These are phyloP conservation scores for Rhynchophorus ferrugineus DNA, from an alignment of 1,140 invertebrate genomes.

Conservation along the genomic window DNA sequence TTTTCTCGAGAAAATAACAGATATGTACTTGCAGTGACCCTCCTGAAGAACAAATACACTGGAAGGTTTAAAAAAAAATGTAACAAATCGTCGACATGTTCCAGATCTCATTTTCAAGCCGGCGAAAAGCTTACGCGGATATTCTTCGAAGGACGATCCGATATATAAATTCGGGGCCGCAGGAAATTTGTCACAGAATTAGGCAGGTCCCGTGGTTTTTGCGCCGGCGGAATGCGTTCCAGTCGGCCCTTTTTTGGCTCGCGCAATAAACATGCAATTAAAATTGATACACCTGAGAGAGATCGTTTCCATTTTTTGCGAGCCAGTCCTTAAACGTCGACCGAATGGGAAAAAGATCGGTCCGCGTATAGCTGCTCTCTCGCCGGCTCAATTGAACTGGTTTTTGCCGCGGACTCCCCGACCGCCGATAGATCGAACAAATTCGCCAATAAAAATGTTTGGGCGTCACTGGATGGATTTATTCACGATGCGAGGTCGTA, in stretches of 20 bases:
- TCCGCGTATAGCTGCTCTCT: too few species aligned
- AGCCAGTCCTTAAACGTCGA: neutral
- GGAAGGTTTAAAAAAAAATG: constrained; percentile 10
- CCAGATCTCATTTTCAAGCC: too few species aligned
- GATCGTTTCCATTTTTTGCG: neutral
- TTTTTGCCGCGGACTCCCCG: too few species aligned
- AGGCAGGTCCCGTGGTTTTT: neutral
- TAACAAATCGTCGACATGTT: too few species aligned
- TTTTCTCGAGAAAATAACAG: constrained; percentile 11
- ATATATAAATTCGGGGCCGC: neutral
- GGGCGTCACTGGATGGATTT: too few species aligned
- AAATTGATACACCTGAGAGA: constrained; percentile 3
- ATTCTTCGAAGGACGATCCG: constrained; percentile 1
- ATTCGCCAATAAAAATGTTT: too few species aligned
- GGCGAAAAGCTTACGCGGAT: too few species aligned
- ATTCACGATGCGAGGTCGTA: too few species aligned
- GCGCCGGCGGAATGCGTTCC: too few species aligned
- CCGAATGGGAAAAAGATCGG: neutral
- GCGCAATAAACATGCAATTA: neutral
- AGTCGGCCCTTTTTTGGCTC: neutral
- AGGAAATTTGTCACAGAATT: constrained; percentile 6
- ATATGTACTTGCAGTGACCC: neutral
- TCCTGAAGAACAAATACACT: constrained; percentile 9
- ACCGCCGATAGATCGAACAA: too few species aligned
- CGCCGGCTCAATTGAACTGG: too few species aligned